Evolutionary conservation across 2,113 vertebrate genomes (phyloP), one percentile per base, ranked within the genome.

Genomic region (Malurus elegans): DNA sequence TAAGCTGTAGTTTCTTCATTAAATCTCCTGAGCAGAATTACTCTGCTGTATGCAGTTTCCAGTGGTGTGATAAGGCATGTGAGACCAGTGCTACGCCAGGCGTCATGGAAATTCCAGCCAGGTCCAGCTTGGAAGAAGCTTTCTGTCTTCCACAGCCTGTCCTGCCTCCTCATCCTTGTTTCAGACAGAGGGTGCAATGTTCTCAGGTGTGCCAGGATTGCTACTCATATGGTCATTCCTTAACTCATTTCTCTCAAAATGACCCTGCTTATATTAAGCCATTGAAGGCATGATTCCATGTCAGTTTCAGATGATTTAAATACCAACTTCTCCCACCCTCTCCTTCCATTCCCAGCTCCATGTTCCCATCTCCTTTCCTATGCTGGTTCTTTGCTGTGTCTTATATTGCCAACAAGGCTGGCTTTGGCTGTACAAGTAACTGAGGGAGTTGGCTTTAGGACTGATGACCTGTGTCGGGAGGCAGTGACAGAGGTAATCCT

Each of bases 391-490:
- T 70, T 8, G 1, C 34, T 53, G 14, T 4, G 0, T 28, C 36
- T 64, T 3, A 0, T 21, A 2, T 45, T 93, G 73, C 47, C 15
- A 23, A 0, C 0, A 2, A 48, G 36, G 21, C 53, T 85, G 50
- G 26, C 36, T 67, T 71, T 12, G 36, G 20, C 36, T 56, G 18
- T 48, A 20, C 25, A 23, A 47, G 36, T 73, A 40, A 17, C 65
- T 12, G 18, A 58, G 36, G 32, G 21, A 78, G 40, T 6, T 6
- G 1, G 18, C 29, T 75, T 86, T 14, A n/a, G 42, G 50, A 50
- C 28, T 5, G 4, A 79, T 50, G 29, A 21, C 21, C 20, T 62
- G 31, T 4, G 1, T 10, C 0, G 0, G 23, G 21, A 86, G 18
- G 50, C 48, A 66, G 36, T 82, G 57, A 18, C 15, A 15, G 24